Evolutionary conservation across 1,140 invertebrate species (phyloP).

Genomic region (Ostrea edulis): DNA sequence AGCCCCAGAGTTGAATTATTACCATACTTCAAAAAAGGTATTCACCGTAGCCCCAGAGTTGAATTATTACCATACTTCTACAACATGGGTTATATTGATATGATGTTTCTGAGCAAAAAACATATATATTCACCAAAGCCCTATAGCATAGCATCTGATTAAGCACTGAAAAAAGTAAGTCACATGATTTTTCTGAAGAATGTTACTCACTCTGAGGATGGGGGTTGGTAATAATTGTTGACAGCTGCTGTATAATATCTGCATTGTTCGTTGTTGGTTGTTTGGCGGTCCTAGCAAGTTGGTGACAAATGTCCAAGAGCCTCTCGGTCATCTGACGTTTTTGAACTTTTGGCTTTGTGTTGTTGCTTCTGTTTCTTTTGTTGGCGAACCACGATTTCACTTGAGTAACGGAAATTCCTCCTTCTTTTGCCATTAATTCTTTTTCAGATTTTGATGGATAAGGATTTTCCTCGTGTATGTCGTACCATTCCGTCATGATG

Average conservation of each 20-base stretch:
- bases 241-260: slow-evolving; percentile 73
- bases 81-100: background rate
- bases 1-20: too few species aligned
- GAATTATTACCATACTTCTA: too few species aligned
- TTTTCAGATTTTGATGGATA: slow-evolving; percentile 75
- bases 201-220: background rate
- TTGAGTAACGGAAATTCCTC: slow-evolving; percentile 72
- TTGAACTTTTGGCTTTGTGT: slow-evolving; percentile 76
- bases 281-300: slow-evolving; percentile 64
- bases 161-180: background rate
- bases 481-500: slow-evolving; percentile 75
- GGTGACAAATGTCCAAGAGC: slow-evolving; percentile 70
- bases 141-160: background rate
- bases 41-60: too few species aligned
- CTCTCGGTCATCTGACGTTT: slow-evolving; percentile 73
- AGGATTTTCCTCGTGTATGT: slow-evolving; percentile 70
- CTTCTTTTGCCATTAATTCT: slow-evolving; percentile 69
- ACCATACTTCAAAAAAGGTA: too few species aligned
- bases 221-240: slow-evolving; percentile 63
- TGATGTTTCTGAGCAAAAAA: background rate
- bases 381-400: slow-evolving; percentile 78
- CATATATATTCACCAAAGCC: background rate
- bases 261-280: slow-evolving; percentile 69
- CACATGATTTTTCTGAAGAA: background rate
- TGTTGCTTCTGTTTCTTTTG: slow-evolving; percentile 76